These are phyloP conservation scores for Machimus atricapillus DNA, from an alignment of 2,888 invertebrate genomes.

Conservation along the genomic window DNA sequence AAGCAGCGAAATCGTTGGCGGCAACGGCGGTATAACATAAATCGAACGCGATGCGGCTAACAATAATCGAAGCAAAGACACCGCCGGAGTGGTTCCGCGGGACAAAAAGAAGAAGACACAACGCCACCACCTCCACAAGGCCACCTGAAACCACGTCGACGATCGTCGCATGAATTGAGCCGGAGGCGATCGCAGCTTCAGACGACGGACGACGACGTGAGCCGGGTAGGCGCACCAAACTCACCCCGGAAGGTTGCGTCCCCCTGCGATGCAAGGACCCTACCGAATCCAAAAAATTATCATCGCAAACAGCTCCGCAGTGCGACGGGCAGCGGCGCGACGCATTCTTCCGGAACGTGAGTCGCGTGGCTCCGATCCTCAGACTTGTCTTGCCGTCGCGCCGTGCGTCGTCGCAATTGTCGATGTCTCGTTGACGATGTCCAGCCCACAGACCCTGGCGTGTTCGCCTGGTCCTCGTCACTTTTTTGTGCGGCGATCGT, in stretches of 20 bases:
- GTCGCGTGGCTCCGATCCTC: constrained; percentile 2
- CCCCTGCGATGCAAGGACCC: not conserved
- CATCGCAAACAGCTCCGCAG: not conserved
- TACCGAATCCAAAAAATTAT: not conserved
- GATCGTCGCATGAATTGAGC: not conserved
- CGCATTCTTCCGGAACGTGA: constrained; percentile 1
- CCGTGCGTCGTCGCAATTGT: not conserved
- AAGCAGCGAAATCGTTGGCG: not conserved
- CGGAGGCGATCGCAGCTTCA: not conserved
- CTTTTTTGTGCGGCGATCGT: not conserved
- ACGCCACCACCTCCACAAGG: constrained; percentile 14
- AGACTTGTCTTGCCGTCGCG: not conserved
- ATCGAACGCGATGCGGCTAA: not conserved
- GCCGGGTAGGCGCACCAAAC: not conserved
- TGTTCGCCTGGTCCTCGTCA: not conserved
- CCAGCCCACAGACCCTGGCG: not conserved
- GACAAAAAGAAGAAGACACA: not conserved
- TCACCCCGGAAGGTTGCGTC: not conserved
- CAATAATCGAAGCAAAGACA: not conserved
- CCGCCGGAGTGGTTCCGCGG: not conserved
- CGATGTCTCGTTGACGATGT: not conserved
- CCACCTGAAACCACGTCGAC: not conserved
- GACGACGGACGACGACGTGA: not conserved
- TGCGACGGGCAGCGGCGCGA: not conserved
- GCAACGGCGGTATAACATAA: not conserved